Evolutionary conservation across 2,797 vertebrate genomes (phyloP), one percentile per base, ranked within the genome.

Genomic region (Phataginus tetradactyla): DNA sequence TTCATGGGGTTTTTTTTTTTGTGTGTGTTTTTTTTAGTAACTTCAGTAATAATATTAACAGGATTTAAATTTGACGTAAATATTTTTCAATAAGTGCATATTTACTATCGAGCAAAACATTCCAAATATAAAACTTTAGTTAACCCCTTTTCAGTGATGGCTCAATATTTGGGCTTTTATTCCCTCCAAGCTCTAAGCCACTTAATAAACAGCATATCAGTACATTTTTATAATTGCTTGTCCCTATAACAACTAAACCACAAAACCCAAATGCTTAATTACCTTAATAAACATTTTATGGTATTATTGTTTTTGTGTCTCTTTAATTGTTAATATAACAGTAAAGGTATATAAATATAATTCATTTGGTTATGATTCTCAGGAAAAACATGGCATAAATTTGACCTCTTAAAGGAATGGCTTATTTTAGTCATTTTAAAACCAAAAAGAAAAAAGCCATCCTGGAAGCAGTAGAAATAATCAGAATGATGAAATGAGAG

Each of bases 341-440:
- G 29, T 77, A 10, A 88, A 83, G 21, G 4, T 86, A 85, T 39
- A 84, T 20, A 86, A 69, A 69, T 86, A 64, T 55, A 15, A 37
- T 80, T 74, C 39, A 1, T 64, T 91, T 85, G 39, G 6, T 71
- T 80, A 39, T 68, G 53, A 72, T 55, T 68, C 23, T 89, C 32
- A 93, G 53, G 27, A 53, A 83, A 27, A 45, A 91, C 74, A 83
- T 72, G n/a, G 69, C 34, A 81, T 34, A 81, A 5, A 77, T 69
- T 89, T 85, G 25, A 45, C 34, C 6, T 0, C 80, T 93, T 77
- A 72, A 95, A 81, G n/a, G n/a, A 39, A 39, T 39, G 37, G n/a
- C 69, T 45, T 64, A 53, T 81, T 95, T 75, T 59, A 68, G 29
- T 86, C 14, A 66, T 91, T 72, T 92, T 85, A 78, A 86, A 96